Evolutionary conservation across 2,797 vertebrate species (phyloP).

Genomic region (Peromyscus aztecus): DNA sequence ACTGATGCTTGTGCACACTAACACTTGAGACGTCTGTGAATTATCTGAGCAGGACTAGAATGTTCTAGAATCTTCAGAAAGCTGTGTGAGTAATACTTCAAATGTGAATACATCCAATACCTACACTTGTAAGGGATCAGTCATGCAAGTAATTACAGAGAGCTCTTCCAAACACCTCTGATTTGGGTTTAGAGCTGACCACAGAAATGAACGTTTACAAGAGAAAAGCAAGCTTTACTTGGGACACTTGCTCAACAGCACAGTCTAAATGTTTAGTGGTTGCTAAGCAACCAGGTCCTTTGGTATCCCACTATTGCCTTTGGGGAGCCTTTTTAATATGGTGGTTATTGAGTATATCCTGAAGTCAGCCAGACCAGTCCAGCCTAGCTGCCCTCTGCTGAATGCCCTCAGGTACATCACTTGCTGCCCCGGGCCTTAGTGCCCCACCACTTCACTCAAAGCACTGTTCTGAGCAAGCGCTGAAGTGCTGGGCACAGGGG

Average conservation of each 20-base stretch:
- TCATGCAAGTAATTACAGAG: constrained; percentile 19
- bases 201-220: constrained; percentile 31
- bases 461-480: background rate
- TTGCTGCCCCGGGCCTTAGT: background rate
- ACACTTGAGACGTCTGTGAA: constrained; percentile 53
- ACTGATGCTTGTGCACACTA: background rate
- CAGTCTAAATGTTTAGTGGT: constrained; percentile 50
- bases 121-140: background rate
- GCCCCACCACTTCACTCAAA: background rate
- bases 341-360: background rate
- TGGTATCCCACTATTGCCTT: background rate
- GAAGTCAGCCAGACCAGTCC: background rate
- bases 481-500: background rate
- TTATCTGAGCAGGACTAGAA: constrained; percentile 11
- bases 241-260: background rate
- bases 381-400: background rate
- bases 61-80: background rate
- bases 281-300: constrained; percentile 23
- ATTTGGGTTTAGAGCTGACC: constrained; percentile 41
- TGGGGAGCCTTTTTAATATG: background rate
- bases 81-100: constrained; percentile 29
- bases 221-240: constrained; percentile 44
- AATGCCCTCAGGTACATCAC: background rate
- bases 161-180: background rate
- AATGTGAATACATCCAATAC: constrained; percentile 42